These are phyloP conservation scores for Oxyura jamaicensis DNA, from an alignment of 2,113 vertebrate species.

Conservation along the genomic window DNA sequence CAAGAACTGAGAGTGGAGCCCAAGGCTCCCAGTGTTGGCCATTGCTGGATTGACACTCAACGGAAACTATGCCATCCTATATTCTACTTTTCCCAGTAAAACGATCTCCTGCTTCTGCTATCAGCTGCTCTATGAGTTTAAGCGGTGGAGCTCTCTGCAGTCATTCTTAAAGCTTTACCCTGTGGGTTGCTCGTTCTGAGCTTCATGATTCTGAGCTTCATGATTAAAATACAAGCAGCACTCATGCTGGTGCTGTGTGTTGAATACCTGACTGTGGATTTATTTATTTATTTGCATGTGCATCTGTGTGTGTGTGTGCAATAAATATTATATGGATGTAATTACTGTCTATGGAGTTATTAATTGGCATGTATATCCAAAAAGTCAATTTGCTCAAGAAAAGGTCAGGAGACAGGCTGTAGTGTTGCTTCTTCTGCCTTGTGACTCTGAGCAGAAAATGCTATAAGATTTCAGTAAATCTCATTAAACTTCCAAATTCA, in stretches of 20 bases:
- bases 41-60: not conserved
- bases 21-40: not conserved
- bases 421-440: not conserved
- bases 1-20: not conserved
- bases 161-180: not conserved
- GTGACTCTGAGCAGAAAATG: not conserved
- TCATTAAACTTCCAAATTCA: slow-evolving; percentile 40
- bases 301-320: not conserved
- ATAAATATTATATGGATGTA: slow-evolving; percentile 40
- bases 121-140: not conserved
- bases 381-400: slow-evolving; percentile 34
- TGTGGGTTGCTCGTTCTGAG: not conserved
- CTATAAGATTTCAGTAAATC: not conserved
- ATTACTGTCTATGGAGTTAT: slow-evolving; percentile 37
- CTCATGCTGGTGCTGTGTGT: not conserved
- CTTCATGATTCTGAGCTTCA: not conserved
- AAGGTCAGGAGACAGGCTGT: slow-evolving; percentile 36
- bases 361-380: slow-evolving; percentile 32
- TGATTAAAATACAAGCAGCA: not conserved
- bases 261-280: fast-evolving
- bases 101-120: not conserved
- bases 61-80: not conserved
- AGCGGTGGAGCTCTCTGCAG: not conserved
- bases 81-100: not conserved
- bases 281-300: not conserved